These are phyloP conservation scores for Sarcophaga peregrina DNA, from an alignment of 1,140 invertebrate species.

Conservation along the genomic window DNA sequence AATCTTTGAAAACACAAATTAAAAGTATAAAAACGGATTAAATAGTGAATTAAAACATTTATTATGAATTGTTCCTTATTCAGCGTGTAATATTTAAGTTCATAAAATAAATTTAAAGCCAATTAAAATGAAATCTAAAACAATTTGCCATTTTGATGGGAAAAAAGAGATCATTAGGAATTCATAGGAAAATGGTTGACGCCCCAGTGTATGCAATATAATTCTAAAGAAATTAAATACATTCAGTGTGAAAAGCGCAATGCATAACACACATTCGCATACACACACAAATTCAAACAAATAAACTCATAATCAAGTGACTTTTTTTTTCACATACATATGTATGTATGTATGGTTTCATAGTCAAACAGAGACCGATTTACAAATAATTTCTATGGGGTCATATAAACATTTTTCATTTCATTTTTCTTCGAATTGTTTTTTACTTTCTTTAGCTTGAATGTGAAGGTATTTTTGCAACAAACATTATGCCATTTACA, in stretches of 20 bases:
- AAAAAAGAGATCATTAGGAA: constrained; percentile 2
- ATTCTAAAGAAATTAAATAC: background rate
- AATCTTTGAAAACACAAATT: no score
- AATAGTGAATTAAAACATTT: no score
- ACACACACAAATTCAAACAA: background rate
- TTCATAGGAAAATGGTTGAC: background rate
- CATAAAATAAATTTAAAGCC: constrained; percentile 24
- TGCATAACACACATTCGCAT: background rate
- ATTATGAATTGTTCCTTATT: no score
- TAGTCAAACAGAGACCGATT: background rate
- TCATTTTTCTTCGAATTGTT: no score
- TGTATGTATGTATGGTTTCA: background rate
- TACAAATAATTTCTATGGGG: background rate
- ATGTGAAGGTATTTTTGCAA: background rate
- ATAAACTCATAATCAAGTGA: no score
- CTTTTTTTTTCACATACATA: background rate
- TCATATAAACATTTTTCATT: background rate
- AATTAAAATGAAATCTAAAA: constrained; percentile 6
- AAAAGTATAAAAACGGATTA: no score
- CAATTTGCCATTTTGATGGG: background rate
- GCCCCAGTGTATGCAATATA: background rate
- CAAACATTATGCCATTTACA: background rate
- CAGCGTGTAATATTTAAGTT: no score
- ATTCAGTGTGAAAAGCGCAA: no score
- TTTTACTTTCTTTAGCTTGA: no score